phyloP scores from a whole-genome alignment of 2,797 vertebrate species.

The Poeciliopsis paucimaculata region DNA sequence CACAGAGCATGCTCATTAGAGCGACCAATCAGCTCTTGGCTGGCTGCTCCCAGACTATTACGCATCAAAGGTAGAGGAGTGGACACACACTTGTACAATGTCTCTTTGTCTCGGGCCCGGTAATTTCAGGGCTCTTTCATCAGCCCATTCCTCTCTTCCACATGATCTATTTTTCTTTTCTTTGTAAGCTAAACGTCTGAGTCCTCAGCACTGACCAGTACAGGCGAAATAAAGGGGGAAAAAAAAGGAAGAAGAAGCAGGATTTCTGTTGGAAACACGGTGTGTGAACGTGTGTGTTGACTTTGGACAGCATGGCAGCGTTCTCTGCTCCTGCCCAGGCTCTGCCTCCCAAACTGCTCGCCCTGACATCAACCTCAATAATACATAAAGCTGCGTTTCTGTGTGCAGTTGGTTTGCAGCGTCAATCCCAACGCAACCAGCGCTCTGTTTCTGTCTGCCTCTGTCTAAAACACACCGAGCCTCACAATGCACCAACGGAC shows the following conservation, averaged over 20 bases:
- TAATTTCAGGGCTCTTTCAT: constrained; percentile 41
- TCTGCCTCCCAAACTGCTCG: constrained; percentile 83
- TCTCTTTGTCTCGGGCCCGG: constrained; percentile 49
- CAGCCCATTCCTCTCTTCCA: constrained; percentile 11
- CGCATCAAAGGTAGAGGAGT: constrained; percentile 83
- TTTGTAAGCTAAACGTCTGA: constrained; percentile 34
- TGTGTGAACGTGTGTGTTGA: constrained; percentile 62
- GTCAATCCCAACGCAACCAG: constrained; percentile 15
- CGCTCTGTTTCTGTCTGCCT: constrained; percentile 2
- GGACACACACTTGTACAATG: constrained; percentile 62
- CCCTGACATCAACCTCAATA: constrained; percentile 87
- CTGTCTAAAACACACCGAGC: constrained; percentile 18
- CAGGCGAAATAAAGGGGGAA: constrained; percentile 5
- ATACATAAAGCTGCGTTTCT: constrained; percentile 88
- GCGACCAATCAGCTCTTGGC: constrained; percentile 88
- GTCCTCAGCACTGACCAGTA: constrained; percentile 19
- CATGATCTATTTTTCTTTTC: constrained; percentile 40
- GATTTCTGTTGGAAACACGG: constrained; percentile 20
- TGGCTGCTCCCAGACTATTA: constrained; percentile 88
- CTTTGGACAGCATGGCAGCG: constrained; percentile 84
- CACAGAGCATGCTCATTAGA: constrained; percentile 95
- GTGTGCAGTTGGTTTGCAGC: constrained; percentile 82
- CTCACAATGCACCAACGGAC: constrained; percentile 21
- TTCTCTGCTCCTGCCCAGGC: constrained; percentile 77
- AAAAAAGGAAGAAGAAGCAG: not conserved